Base-by-base conservation (phyloP, 2,797 vertebrate species). In the Catharus ustulatus region DNA sequence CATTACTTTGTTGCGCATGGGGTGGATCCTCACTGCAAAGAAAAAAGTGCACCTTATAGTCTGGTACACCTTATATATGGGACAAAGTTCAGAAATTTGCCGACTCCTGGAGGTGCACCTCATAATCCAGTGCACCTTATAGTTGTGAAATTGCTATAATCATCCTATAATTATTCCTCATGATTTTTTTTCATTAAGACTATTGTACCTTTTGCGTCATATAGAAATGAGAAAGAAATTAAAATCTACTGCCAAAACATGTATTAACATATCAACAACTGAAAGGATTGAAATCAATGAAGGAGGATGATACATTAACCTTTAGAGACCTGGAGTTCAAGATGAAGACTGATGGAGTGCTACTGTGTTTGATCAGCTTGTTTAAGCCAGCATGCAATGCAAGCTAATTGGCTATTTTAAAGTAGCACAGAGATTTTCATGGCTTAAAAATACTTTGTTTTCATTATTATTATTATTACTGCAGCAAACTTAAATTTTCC, bases 341-440 rank as follows among this genome's bases (percentile, higher is more conserved):
- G 76, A 89, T 92, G 93, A 96, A 87, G 94, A 95, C 51, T 91
- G 88, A 95, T 95, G 75, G 67, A 94, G 30, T 82, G 89, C 68
- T 94, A 77, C 87, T 79, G 51, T 67, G 69, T 95, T 96, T 96
- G 89, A 97, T 95, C 89, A 94, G 55, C 87, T 96, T 66, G 68
- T 89, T 97, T 96, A 96, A 96, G 54, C 48, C 91, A 93, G 78
- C 87, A 74, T 66, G 52, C 34, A 95, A 59, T 82, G 54, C 89
- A 94, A 97, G 88, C 88, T 96, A 97, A 97, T 97, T 97, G 87
- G 24, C 36, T 96, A 64, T 94, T 97, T 96, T 74, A 78, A 95
- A 94, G 89, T 15, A 64, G 21, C 12, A 13, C 68, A 87, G 83
- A 96, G 74, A 89, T 86, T 87, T 93, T 93, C 20, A 73, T 55